Evolutionary conservation across 1,140 invertebrate genomes (phyloP).

Genomic region (Branchinecta lindahli): DNA sequence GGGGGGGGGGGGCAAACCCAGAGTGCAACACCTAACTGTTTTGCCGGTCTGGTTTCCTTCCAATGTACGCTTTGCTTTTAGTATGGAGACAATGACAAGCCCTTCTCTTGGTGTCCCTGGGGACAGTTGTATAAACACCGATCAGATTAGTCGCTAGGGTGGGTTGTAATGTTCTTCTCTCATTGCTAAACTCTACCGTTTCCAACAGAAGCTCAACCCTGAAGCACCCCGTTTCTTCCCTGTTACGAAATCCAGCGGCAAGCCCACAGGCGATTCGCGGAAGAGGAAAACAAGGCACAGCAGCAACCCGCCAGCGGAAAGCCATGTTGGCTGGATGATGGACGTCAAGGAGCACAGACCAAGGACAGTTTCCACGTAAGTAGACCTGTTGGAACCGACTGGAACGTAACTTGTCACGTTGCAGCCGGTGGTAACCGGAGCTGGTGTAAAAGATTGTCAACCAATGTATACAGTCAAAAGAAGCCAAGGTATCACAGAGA

Average conservation of each 20-base stretch:
- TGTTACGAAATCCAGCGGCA: constrained; percentile 61
- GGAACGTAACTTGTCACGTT: not conserved
- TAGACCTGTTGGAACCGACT: not conserved
- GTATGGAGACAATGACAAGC: too few species aligned
- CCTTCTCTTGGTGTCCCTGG: too few species aligned
- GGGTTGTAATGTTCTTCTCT: too few species aligned
- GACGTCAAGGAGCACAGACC: constrained; percentile 66
- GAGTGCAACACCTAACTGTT: too few species aligned
- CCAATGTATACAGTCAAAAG: constrained; percentile 16
- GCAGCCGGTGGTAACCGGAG: constrained; percentile 26
- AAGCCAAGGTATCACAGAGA: not conserved
- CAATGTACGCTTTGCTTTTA: too few species aligned
- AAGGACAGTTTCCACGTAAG: constrained; percentile 42
- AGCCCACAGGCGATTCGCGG: constrained; percentile 39
- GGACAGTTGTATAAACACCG: too few species aligned
- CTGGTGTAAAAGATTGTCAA: constrained; percentile 10
- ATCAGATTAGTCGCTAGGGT: too few species aligned
- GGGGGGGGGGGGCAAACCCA: too few species aligned
- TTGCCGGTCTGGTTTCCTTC: too few species aligned
- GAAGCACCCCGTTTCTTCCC: constrained; percentile 69
- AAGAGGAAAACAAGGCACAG: constrained; percentile 85
- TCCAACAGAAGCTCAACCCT: constrained; percentile 14
- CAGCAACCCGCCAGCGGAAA: constrained; percentile 50
- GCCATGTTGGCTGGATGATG: constrained; percentile 94
- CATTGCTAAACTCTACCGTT: too few species aligned